Percentiles rank a stretch among this genome's conserved stretches.
Conservation (phyloP, 2,797 vertebrate genomes). For the Sebastes nivosus region DNA sequence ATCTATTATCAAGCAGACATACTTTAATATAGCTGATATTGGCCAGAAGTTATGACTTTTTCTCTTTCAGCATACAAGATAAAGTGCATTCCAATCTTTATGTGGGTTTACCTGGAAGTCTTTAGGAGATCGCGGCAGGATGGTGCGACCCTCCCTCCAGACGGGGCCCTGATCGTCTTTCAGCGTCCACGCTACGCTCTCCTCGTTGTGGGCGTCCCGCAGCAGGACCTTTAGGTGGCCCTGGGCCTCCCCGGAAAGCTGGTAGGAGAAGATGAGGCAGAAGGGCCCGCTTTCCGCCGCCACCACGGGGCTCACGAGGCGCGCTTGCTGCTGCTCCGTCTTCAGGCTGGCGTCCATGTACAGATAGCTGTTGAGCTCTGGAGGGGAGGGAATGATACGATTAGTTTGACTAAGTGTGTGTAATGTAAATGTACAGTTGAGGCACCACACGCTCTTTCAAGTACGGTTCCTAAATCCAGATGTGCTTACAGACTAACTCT, state of each 20-base stretch:
- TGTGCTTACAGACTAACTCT: neutral
- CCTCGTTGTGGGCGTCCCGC: slow-evolving; percentile 86
- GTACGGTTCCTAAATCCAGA: neutral
- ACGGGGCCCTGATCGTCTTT: slow-evolving; percentile 88
- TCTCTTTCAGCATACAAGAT: neutral
- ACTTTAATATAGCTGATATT: slow-evolving; percentile 20
- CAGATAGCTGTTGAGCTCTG: slow-evolving; percentile 82
- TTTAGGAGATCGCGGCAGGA: slow-evolving; percentile 90
- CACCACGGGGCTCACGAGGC: slow-evolving; percentile 89
- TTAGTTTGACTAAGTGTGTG: neutral
- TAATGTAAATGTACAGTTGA: neutral
- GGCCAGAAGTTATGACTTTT: neutral
- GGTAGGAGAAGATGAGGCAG: slow-evolving; percentile 95
- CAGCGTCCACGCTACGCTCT: slow-evolving; percentile 91
- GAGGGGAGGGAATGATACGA: neutral
- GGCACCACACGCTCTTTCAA: neutral
- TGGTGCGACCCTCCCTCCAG: slow-evolving; percentile 94
- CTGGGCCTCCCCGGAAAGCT: slow-evolving; percentile 85
- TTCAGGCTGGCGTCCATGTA: slow-evolving; percentile 86
- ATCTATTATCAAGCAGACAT: slow-evolving; percentile 13
- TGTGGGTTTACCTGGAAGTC: slow-evolving; percentile 87
- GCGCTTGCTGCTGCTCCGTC: slow-evolving; percentile 86
- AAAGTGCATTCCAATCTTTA: neutral
- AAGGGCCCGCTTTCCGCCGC: slow-evolving; percentile 86
- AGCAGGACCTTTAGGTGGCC: slow-evolving; percentile 88